Evolutionary conservation across 2,888 invertebrate species (phyloP).

Genomic region (Halictus ligatus): DNA sequence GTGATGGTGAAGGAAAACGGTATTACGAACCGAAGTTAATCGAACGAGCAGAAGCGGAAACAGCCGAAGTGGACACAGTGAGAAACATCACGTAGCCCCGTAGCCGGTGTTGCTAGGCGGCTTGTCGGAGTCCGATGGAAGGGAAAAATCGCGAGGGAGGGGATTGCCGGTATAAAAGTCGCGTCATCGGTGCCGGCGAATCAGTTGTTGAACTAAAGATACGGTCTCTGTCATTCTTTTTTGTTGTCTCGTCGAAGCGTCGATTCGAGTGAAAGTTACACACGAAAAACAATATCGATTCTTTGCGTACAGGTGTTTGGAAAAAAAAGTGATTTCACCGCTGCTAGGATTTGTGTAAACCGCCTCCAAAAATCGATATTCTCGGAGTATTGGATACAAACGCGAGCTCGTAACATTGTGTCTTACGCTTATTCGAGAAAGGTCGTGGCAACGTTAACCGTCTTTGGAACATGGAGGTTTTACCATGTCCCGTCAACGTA

Average conservation of each 20-base stretch:
- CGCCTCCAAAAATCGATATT: neutral
- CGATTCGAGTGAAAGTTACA: slow-evolving; percentile 58
- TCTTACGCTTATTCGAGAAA: slow-evolving; percentile 10
- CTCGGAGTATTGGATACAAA: neutral
- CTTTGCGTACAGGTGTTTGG: neutral
- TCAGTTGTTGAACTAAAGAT: slow-evolving; percentile 71
- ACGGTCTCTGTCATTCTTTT: neutral
- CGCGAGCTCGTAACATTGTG: neutral
- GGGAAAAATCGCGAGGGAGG: slow-evolving; percentile 61
- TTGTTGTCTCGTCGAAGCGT: neutral
- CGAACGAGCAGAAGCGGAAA: slow-evolving; percentile 65
- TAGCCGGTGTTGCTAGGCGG: slow-evolving; percentile 83
- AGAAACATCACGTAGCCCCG: slow-evolving; percentile 78
- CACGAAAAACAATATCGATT: slow-evolving; percentile 19
- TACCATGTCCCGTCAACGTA: slow-evolving; percentile 91
- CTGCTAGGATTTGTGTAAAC: neutral
- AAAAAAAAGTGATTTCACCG: neutral
- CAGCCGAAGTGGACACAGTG: slow-evolving; percentile 71
- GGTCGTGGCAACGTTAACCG: slow-evolving; percentile 30
- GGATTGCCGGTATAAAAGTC: slow-evolving; percentile 77
- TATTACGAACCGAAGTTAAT: slow-evolving; percentile 49
- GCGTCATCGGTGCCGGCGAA: slow-evolving; percentile 79
- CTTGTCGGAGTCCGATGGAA: slow-evolving; percentile 65
- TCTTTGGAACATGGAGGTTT: slow-evolving; percentile 90
- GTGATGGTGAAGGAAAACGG: slow-evolving; percentile 39